A percentile compares a stretch with the other conserved stretches of the same genome.
phyloP scores from a whole-genome alignment of 2,113 vertebrate species.

The Chaetodon auriga region DNA sequence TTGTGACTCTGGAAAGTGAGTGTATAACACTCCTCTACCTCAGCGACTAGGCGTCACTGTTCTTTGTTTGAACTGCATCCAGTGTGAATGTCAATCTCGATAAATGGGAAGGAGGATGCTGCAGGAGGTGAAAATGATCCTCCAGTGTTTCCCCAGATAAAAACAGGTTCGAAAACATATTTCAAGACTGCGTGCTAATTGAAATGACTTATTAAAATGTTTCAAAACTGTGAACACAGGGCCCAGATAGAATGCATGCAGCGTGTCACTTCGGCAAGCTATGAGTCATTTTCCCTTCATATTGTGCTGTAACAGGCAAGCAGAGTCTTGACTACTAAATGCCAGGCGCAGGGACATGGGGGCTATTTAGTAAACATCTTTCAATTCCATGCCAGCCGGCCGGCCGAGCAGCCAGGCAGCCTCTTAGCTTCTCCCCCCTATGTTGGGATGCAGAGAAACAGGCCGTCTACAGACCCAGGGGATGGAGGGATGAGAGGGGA shows the following conservation, averaged over 20 bases:
- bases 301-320: conserved; percentile 58
- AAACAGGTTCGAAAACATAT: conserved; percentile 18
- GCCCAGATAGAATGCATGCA: neutral
- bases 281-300: conserved; percentile 49
- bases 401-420: conserved; percentile 54
- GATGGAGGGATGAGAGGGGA: conserved; percentile 72
- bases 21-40: conserved; percentile 15
- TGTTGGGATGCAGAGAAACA: conserved; percentile 73
- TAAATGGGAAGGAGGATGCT: conserved; percentile 45
- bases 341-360: conserved; percentile 72
- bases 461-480: conserved; percentile 68
- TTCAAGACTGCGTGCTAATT: conserved; percentile 45
- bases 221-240: conserved; percentile 45
- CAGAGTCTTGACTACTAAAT: conserved; percentile 76
- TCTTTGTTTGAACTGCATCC: conserved; percentile 19
- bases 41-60: conserved; percentile 53
- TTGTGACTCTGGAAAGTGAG: neutral
- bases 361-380: conserved; percentile 80
- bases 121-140: conserved; percentile 56
- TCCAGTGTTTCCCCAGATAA: conserved; percentile 45
- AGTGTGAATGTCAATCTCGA: conserved; percentile 38
- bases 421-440: conserved; percentile 57
- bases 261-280: conserved; percentile 27
- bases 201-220: conserved; percentile 50
- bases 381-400: conserved; percentile 68